Conservation (phyloP, 2,888 invertebrate species). For the Caenorhabditis panamensis region DNA sequence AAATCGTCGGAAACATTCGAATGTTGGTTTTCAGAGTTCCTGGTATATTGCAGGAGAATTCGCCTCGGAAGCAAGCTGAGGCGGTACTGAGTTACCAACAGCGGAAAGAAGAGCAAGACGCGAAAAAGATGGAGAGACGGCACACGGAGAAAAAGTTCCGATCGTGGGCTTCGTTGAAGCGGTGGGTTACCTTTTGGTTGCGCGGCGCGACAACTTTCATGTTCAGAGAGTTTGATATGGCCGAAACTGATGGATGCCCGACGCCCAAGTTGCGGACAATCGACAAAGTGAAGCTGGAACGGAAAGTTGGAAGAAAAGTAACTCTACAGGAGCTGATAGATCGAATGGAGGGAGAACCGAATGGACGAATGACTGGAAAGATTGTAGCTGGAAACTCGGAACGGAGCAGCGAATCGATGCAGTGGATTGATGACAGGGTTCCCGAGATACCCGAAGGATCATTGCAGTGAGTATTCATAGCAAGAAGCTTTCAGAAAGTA, state of each 20-base stretch:
- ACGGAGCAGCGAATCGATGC: conserved; percentile 24
- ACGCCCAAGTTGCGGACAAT: not conserved
- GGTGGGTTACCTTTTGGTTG: too few species aligned
- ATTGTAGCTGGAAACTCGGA: conserved; percentile 9
- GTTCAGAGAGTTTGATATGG: conserved; percentile 52
- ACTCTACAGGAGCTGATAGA: conserved; percentile 19
- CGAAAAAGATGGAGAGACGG: conserved; percentile 34
- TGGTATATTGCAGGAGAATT: conserved; percentile 36
- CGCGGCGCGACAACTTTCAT: too few species aligned
- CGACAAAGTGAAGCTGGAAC: not conserved
- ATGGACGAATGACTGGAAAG: conserved; percentile 24
- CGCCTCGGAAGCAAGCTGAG: conserved; percentile 45
- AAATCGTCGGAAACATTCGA: not conserved
- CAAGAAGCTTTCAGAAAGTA: not conserved
- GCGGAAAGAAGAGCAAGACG: conserved; percentile 47
- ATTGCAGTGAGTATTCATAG: not conserved
- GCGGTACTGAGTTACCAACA: conserved; percentile 25
- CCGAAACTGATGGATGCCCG: conserved; percentile 23
- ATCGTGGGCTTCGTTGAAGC: conserved; percentile 53
- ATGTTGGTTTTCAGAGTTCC: conserved; percentile 37
- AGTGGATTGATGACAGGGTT: conserved; percentile 27
- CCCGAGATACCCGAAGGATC: not conserved
- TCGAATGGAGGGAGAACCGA: conserved; percentile 30
- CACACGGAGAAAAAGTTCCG: conserved; percentile 38
- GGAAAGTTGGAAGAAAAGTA: not conserved